Evolutionary conservation across 2,113 vertebrate species (phyloP).

Genomic region (Pteronura brasiliensis): DNA sequence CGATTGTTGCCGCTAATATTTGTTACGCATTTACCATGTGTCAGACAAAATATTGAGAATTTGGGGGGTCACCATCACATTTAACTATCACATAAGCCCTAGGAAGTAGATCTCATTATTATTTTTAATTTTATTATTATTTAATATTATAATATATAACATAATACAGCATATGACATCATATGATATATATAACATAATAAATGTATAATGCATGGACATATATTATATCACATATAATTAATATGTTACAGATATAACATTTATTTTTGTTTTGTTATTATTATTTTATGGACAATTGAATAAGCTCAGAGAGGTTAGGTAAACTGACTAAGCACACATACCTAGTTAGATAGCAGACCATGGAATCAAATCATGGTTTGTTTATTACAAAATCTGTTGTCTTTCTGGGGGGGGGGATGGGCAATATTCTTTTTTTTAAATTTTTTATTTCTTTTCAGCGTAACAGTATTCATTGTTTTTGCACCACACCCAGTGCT

Average conservation of each 20-base stretch:
- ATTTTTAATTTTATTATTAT: neutral
- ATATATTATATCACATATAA: neutral
- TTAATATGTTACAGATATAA: neutral
- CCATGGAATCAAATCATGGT: neutral
- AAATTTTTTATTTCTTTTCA: too few species aligned
- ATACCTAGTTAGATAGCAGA: neutral
- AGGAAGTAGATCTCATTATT: neutral
- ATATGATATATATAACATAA: neutral
- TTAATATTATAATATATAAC: neutral
- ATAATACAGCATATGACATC: neutral
- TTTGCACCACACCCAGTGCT: too few species aligned
- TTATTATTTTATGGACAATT: neutral
- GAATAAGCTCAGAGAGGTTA: neutral
- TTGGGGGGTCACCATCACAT: neutral
- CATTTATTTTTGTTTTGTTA: neutral
- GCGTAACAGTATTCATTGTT: too few species aligned
- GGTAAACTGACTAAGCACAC: neutral
- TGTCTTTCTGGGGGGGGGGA: neutral
- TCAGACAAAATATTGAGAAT: neutral
- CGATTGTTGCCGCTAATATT: neutral
- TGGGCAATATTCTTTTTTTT: too few species aligned
- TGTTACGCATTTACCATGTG: fast-evolving
- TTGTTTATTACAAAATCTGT: neutral
- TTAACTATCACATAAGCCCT: neutral
- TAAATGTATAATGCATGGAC: neutral